phyloP scores from a whole-genome alignment of 2,888 invertebrate species.

The Beris morrisii region DNA sequence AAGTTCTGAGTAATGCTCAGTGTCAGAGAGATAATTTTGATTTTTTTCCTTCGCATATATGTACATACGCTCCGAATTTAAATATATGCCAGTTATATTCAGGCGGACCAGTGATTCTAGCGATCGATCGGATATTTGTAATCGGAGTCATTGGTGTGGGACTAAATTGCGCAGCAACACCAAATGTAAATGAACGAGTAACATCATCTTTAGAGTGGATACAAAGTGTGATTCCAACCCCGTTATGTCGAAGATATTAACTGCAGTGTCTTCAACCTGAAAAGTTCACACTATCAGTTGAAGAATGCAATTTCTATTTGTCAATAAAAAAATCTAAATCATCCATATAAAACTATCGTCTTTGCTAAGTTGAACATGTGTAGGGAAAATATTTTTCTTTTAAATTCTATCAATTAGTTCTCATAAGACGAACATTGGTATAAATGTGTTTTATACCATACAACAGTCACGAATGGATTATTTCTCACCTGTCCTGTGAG shows the following conservation, averaged over 20 bases:
- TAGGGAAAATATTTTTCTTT: no score
- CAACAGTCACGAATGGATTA: no score
- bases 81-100: constrained; percentile 6
- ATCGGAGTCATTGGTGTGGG: not conserved
- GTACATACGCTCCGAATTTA: not conserved
- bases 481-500: no score
- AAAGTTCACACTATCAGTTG: no score
- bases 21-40: not conserved
- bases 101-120: not conserved
- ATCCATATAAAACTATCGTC: no score
- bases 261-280: no score
- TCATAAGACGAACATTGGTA: no score
- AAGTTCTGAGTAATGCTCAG: not conserved
- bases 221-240: not conserved
- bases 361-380: no score
- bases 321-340: no score
- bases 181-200: constrained; percentile 9
- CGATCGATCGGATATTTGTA: not conserved
- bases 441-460: no score
- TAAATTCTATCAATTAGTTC: no score
- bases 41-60: constrained; percentile 4
- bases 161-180: not conserved
- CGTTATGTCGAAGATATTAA: not conserved
- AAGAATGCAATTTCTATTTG: no score
- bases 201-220: constrained; percentile 20